Evolutionary conservation across 2,888 invertebrate genomes (phyloP).

Genomic region (Caenorhabditis macrosperma): DNA sequence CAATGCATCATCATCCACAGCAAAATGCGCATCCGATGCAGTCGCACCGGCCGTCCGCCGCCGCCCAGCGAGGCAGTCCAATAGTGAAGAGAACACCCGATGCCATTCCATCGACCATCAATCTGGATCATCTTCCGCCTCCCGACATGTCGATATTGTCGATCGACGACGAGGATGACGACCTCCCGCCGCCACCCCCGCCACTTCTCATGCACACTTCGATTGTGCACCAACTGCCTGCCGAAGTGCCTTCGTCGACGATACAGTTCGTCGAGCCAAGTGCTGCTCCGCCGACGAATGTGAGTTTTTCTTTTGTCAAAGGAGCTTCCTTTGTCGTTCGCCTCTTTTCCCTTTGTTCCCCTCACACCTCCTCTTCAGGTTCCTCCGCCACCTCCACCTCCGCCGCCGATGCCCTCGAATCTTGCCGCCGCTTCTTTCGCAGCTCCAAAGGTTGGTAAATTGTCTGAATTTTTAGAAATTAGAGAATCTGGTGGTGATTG

Average conservation of each 20-base stretch:
- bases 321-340: neutral
- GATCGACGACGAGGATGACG: conserved; percentile 75
- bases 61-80: conserved; percentile 35
- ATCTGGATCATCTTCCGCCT: conserved; percentile 58
- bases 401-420: conserved; percentile 69
- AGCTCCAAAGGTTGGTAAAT: conserved; percentile 52
- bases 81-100: conserved; percentile 30
- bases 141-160: conserved; percentile 67
- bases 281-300: conserved; percentile 53
- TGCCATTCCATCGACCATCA: neutral
- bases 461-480: neutral
- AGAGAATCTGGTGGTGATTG: conserved; percentile 1
- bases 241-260: conserved; percentile 58
- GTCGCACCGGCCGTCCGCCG: neutral
- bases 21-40: conserved; percentile 26
- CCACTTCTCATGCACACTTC: conserved; percentile 71
- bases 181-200: conserved; percentile 77
- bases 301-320: conserved; percentile 12
- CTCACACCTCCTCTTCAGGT: conserved; percentile 54
- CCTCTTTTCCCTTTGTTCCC: conserved; percentile 16
- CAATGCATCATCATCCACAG: conserved; percentile 53
- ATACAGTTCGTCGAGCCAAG: conserved; percentile 64
- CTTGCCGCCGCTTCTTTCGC: conserved; percentile 51
- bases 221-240: conserved; percentile 68
- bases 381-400: conserved; percentile 73